Evolutionary conservation across 1,140 invertebrate genomes (phyloP).

Genomic region (Drosophila miranda): DNA sequence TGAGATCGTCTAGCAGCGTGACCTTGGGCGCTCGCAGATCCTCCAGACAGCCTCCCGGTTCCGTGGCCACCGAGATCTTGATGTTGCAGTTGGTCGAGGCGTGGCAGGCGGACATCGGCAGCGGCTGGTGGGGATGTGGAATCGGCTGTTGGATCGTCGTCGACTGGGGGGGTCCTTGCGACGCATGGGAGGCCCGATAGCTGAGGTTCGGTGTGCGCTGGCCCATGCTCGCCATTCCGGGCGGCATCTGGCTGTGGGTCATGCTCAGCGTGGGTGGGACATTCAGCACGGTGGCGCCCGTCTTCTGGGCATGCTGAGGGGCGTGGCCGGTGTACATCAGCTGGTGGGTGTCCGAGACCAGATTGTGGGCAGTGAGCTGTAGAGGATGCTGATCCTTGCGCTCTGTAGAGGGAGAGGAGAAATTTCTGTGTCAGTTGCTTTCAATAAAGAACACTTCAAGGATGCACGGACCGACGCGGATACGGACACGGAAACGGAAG

Average conservation of each 20-base stretch:
- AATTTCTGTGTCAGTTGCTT: slow-evolving; percentile 6
- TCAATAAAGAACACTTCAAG: slow-evolving; percentile 44
- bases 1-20: slow-evolving; percentile 70
- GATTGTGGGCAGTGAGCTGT: slow-evolving; percentile 69
- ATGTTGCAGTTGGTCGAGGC: slow-evolving; percentile 60
- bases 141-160: slow-evolving; percentile 66
- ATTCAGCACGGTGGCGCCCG: slow-evolving; percentile 49
- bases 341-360: slow-evolving; percentile 68
- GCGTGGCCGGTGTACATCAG: slow-evolving; percentile 45
- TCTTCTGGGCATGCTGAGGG: slow-evolving; percentile 27
- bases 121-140: slow-evolving; percentile 41
- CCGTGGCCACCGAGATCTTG: slow-evolving; percentile 61
- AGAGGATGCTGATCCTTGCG: slow-evolving; percentile 77
- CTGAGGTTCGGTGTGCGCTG: slow-evolving; percentile 72
- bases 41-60: slow-evolving; percentile 3
- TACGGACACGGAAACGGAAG: slow-evolving; percentile 57
- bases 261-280: slow-evolving; percentile 76
- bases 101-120: slow-evolving; percentile 17
- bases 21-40: slow-evolving; percentile 68
- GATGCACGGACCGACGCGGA: slow-evolving; percentile 6
- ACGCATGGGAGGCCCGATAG: slow-evolving; percentile 46
- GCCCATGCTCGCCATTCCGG: slow-evolving; percentile 72
- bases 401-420: slow-evolving; percentile 38
- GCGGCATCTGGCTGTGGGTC: slow-evolving; percentile 73
- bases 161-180: slow-evolving; percentile 21